Evolutionary conservation across 2,888 invertebrate species (phyloP), one percentile per base, ranked within the genome.

Genomic region (Trachelus troglodyta): DNA sequence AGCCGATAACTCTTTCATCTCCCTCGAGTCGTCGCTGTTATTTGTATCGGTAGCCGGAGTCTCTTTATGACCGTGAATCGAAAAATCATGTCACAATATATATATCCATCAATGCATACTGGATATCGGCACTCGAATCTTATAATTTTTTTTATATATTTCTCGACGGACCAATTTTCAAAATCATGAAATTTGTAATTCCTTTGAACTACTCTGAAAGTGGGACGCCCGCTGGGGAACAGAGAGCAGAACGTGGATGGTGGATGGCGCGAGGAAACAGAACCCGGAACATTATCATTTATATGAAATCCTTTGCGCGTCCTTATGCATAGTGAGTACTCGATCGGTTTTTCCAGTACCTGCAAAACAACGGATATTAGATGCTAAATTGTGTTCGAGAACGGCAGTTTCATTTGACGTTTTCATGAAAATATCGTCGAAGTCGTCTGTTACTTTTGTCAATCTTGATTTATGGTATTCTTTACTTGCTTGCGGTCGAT

Each of bases 231-330:
- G 9, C 30, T n/a, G 9, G 34, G 34, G 23, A 34, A 23, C 30
- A 3, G 12, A 71, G n/a, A 15, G 31, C 33, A 12, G 71, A 69
- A 12, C 33, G 69, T 30, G 69, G 33, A 31, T 33, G 71, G 33
- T 12, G 71, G 12, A 71, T 31, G 71, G 71, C 56, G 56, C 9
- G 40, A 31, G 33, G n/a, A 56, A 75, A 56, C 30, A 86, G 83
- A 85, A 83, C 84, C 85, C 77, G 80, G 82, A 84, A 83, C 88
- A 90, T 90, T 90, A 90, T 90, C 90, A 90, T 90, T 90, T 90
- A 90, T 90, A 90, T 90, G 90, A 90, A 90, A 90, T 87, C 89
- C 90, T 90, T 90, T 89, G 87, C 87, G 83, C 85, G 83, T 86
- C 88, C 90, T 86, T 89, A 89, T 89, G 89, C 88, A 89, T 89